Evolutionary conservation across 2,113 vertebrate genomes (phyloP).

Genomic region (Oceanodroma tethys): DNA sequence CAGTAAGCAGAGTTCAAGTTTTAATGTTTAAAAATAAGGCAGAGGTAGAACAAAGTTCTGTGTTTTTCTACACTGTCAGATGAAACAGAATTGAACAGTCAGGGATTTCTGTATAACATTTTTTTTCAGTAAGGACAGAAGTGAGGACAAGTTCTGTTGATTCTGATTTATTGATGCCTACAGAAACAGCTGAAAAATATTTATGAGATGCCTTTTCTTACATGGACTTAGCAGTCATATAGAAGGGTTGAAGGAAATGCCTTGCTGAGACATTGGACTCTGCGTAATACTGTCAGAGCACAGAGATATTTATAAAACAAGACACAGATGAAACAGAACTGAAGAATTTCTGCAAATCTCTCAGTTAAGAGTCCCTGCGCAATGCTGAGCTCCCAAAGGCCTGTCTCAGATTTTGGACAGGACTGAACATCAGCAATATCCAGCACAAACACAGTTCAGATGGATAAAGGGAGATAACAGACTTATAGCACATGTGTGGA

Average conservation of each 20-base stretch:
- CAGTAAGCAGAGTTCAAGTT: constrained; percentile 10
- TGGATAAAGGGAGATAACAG: not conserved
- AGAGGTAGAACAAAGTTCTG: not conserved
- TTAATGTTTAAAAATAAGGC: not conserved
- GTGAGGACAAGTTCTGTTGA: not conserved
- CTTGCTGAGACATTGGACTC: not conserved
- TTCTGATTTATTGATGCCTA: not conserved
- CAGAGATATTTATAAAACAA: not conserved
- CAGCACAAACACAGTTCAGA: not conserved
- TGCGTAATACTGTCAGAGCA: not conserved
- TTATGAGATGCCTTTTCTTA: not conserved
- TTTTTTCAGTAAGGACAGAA: not conserved
- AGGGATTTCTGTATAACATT: not conserved
- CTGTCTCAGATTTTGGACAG: not conserved
- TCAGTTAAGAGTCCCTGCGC: not conserved
- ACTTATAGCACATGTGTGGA: not conserved
- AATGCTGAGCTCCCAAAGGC: not conserved
- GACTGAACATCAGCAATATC: not conserved
- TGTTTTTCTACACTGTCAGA: not conserved
- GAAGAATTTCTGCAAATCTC: not conserved
- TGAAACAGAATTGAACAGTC: not conserved
- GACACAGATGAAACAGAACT: not conserved
- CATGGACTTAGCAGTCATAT: not conserved
- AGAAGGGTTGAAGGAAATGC: not conserved
- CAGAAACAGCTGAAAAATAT: not conserved